Base-by-base conservation (phyloP, 2,113 vertebrate species). In the Perca schrenkii region DNA sequence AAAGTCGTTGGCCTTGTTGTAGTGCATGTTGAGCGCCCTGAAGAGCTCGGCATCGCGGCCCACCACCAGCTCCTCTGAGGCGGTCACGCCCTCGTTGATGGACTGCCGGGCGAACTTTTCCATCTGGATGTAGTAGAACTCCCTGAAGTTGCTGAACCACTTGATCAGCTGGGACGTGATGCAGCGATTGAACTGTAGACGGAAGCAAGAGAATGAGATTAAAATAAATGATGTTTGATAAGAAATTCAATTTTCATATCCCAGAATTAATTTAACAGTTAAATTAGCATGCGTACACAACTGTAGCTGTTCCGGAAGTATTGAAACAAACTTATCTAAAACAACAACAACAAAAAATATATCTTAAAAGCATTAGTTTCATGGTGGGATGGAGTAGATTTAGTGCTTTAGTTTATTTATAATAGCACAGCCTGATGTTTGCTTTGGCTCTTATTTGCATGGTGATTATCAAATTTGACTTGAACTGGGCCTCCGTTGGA, bases 61-160 rank as follows among this genome's bases (percentile, higher is more conserved):
- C 93, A 99, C 98, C 72, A 93, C 93, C 93, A 99, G 94, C 89
- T 99, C 98, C 74, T 99, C 98, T 0, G 95, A 92, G 4, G 96
- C 95, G 0, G 98, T 97, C 93, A 97, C 97, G 3, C 98, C 98
- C 40, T 99, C 98, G 66, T 98, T 99, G 96, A 99, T 99, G 95
- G 97, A 93, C 96, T 99, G 98, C 66, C 98, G 97, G 0, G 98
- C 98, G 3, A 99, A 99, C 96, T 99, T 99, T 96, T 99, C 98
- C 98, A 99, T 99, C 96, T 99, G 98, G 96, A 99, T 99, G 95
- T 99, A 99, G 97, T 99, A 99, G 96, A 99, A 99, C 96, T 99
- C 98, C 61, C 98, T 95, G 96, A 99, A 99, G 96, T 99, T 99
- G 96, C 98, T 99, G 95, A 99, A 99, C 98, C 98, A 99, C 96